Evolutionary conservation across 1,140 invertebrate genomes (phyloP).

Genomic region (Muscidifurax raptorellus): DNA sequence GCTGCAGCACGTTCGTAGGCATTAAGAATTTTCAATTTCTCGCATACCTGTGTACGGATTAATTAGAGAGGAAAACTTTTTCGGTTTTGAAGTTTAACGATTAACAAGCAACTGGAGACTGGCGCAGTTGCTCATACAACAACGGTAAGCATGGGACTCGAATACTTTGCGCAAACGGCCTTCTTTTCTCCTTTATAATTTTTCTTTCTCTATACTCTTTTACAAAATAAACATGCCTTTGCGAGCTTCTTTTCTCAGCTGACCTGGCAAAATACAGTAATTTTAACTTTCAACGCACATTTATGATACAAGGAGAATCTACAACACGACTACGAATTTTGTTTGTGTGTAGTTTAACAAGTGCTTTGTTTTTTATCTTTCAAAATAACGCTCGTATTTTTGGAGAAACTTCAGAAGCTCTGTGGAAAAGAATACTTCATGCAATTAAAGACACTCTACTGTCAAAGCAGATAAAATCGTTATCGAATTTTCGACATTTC

Average conservation of each 20-base stretch:
- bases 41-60: not conserved
- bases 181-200: not conserved
- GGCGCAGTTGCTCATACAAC: conserved; percentile 11
- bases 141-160: conserved; percentile 24
- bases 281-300: conserved; percentile 4
- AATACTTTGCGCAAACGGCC: not conserved
- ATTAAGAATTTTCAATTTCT: conserved; percentile 30
- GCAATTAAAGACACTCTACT: not conserved
- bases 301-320: not conserved
- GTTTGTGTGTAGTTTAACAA: conserved; percentile 22
- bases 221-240: too few species aligned
- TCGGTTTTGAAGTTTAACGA: not conserved
- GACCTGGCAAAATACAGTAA: not conserved
- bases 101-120: conserved; percentile 36
- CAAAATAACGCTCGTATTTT: not conserved
- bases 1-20: conserved; percentile 57
- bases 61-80: conserved; percentile 21
- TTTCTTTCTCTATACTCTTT: too few species aligned
- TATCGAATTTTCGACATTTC: not conserved
- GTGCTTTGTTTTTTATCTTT: not conserved
- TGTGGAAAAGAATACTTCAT: not conserved
- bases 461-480: too few species aligned
- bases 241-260: not conserved
- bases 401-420: too few species aligned
- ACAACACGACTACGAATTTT: conserved; percentile 4